Evolutionary conservation across 1,140 invertebrate species (phyloP).

Genomic region (Drosophila mayri): DNA sequence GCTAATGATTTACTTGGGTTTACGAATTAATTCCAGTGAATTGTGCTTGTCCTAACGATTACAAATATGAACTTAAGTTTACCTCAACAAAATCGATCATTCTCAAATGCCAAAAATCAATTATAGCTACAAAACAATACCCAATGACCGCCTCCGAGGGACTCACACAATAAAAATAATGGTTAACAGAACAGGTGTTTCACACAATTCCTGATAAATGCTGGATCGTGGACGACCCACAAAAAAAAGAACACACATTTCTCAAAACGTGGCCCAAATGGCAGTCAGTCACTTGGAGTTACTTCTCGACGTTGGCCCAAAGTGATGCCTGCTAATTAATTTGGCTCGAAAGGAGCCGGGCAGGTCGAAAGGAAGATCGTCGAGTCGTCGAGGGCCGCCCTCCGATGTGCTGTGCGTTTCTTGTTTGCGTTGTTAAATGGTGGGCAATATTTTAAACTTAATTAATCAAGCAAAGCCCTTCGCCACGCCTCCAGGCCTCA

Average conservation of each 20-base stretch:
- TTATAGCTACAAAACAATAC: constrained; percentile 42
- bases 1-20: constrained; percentile 38
- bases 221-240: constrained; percentile 28
- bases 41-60: constrained; percentile 54
- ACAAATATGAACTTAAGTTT: constrained; percentile 38
- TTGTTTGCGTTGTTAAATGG: constrained; percentile 66
- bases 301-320: constrained; percentile 21
- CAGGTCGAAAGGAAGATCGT: constrained; percentile 15
- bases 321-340: constrained; percentile 77
- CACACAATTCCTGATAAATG: constrained; percentile 78
- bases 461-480: constrained; percentile 69
- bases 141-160: constrained; percentile 56
- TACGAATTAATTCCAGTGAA: constrained; percentile 26
- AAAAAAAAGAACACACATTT: constrained; percentile 67
- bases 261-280: constrained; percentile 55
- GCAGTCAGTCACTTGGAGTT: constrained; percentile 33
- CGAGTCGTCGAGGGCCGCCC: constrained; percentile 13
- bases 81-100: constrained; percentile 29
- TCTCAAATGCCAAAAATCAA: constrained; percentile 41
- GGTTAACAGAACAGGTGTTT: constrained; percentile 72
- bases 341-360: constrained; percentile 53
- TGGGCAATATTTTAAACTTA: constrained; percentile 79
- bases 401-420: constrained; percentile 42
- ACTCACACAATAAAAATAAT: constrained; percentile 24
- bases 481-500: constrained; percentile 27